Evolutionary conservation across 1,140 invertebrate species (phyloP), one percentile per base, ranked within the genome.

Genomic region (Cydia pomonella): DNA sequence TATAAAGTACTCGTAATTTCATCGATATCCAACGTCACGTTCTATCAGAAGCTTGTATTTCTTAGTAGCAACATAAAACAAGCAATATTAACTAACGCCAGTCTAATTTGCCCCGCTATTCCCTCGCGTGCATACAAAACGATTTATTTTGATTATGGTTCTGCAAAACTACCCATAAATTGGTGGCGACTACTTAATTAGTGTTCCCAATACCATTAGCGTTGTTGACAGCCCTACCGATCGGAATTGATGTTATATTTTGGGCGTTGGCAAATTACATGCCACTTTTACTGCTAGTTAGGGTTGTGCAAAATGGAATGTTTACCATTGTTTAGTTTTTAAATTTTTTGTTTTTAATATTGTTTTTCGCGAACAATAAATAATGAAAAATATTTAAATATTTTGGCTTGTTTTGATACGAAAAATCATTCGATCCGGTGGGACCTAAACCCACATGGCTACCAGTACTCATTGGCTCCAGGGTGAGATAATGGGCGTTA

Each of bases 121-220:
- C 83, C 80, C 82, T 89, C 78, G 87, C 89, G 89, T 91, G 87
- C 87, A 81, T 78, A 75, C 79, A 73, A 77, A 87, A 77, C 88
- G 84, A 91, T 91, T 89, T 88, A 82, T 91, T 90, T 91, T 88
- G 87, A 91, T 91, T 90, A 91, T 83, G 79, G 79, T 83, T 80
- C 82, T 80, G 74, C 80, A 84, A 83, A 86, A 87, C 84, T 85
- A 80, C 79, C 82, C 78, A 84, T 85, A 87, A 89, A 89, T 89
- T 89, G 84, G 87, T 79, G 82, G 79, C 74, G 80, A 90, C 84
- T 87, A 87, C 88, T 92, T 91, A 92, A 92, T 92, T 92, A 92
- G 85, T 88, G 84, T 85, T 84, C 80, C 87, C 88, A 90, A 92
- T 91, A 90, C 90, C 89, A 89, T 91, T 92, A 92, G 86, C 79